Conservation (phyloP, 1,140 invertebrate genomes). For the Papilio polyxenes region DNA sequence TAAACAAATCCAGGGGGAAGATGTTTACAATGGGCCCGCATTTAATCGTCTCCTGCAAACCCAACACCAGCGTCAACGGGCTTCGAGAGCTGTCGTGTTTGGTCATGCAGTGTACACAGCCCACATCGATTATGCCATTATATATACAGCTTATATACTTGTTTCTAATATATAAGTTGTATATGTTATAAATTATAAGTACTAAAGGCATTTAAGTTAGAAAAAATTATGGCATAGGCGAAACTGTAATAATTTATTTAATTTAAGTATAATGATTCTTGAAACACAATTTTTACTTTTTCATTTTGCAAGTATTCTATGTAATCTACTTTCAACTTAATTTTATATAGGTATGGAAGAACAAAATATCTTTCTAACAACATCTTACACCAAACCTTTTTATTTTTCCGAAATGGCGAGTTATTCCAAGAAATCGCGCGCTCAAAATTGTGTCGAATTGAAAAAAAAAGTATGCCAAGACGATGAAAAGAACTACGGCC, state of each 20-base stretch:
- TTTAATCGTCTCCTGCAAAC: conserved; percentile 49
- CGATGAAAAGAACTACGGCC: conserved; percentile 26
- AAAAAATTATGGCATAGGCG: no score
- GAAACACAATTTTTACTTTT: no score
- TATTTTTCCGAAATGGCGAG: background rate
- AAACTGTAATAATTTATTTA: no score
- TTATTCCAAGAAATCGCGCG: conserved; percentile 30
- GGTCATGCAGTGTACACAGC: conserved; percentile 18
- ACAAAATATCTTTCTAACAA: background rate
- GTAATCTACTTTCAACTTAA: background rate
- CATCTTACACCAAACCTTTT: background rate
- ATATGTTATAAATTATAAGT: background rate
- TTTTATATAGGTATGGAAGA: background rate
- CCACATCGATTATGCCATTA: background rate
- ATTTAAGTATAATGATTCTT: no score
- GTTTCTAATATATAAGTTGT: background rate
- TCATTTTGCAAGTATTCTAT: background rate
- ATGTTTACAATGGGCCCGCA: conserved; percentile 58
- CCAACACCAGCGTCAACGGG: conserved; percentile 25
- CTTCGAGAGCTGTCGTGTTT: conserved; percentile 17
- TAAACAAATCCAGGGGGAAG: conserved; percentile 50
- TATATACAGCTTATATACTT: background rate
- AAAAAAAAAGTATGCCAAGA: conserved; percentile 29
- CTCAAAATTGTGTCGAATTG: conserved; percentile 29
- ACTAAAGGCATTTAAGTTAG: no score